Conservation (phyloP, 2,797 vertebrate species). For the Carduelis carduelis region DNA sequence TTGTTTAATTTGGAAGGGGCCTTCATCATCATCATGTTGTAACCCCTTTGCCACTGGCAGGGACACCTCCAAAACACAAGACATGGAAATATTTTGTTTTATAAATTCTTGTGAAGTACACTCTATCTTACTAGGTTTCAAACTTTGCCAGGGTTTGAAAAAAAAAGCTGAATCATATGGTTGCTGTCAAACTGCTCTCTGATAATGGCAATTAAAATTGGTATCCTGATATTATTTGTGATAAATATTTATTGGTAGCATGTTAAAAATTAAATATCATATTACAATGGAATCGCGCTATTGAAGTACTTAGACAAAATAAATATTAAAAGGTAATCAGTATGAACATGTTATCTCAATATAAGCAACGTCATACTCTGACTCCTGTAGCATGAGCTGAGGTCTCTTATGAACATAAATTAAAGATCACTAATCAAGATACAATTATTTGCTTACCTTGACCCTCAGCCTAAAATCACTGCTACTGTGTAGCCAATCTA, state of each 20-base stretch:
- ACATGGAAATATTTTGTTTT: not conserved
- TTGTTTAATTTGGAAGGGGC: not conserved
- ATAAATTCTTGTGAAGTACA: not conserved
- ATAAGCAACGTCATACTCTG: not conserved
- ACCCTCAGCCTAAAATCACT: not conserved
- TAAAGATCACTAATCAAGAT: not conserved
- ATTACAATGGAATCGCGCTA: not conserved
- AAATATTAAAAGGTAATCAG: not conserved
- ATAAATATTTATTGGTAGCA: not conserved
- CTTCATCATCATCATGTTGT: not conserved
- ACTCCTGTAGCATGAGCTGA: not conserved
- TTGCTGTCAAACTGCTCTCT: not conserved
- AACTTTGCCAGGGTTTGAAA: not conserved
- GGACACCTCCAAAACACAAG: not conserved
- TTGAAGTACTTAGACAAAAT: not conserved
- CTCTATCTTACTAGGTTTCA: not conserved
- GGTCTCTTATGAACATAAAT: fast-evolving
- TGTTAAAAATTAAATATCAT: not conserved
- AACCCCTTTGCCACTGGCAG: not conserved
- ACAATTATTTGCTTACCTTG: not conserved
- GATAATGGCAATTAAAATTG: not conserved
- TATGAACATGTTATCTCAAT: not conserved
- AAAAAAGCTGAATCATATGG: not conserved
- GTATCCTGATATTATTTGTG: not conserved
- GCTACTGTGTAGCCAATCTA: not conserved